Conservation (phyloP, 1,140 invertebrate species). For the Ooceraea biroi region DNA sequence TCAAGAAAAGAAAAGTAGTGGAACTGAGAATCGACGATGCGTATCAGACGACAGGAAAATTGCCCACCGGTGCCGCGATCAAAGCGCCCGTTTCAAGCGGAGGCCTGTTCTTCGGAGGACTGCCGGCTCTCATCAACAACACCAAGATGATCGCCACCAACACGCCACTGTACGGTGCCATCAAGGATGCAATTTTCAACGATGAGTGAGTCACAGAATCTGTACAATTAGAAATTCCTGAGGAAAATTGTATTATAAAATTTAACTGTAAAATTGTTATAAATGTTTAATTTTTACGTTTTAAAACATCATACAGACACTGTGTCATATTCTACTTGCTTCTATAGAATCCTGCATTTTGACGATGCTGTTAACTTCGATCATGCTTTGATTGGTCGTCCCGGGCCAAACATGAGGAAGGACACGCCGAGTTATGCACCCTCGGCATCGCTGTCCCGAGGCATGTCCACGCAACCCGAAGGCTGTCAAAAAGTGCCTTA, state of each 20-base stretch:
- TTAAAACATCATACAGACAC: constrained; percentile 13
- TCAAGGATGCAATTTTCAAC: constrained; percentile 93
- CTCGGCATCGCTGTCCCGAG: constrained; percentile 81
- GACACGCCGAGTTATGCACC: constrained; percentile 79
- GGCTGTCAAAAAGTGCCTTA: constrained; percentile 89
- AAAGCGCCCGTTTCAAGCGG: constrained; percentile 85
- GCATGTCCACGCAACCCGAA: constrained; percentile 84
- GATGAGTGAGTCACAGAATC: constrained; percentile 88
- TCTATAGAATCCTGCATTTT: constrained; percentile 88
- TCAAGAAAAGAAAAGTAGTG: constrained; percentile 86
- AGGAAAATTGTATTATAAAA: constrained; percentile 9
- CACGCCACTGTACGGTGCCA: constrained; percentile 89
- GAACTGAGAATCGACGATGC: constrained; percentile 89
- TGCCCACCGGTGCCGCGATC: constrained; percentile 86
- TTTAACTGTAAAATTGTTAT: constrained; percentile 29
- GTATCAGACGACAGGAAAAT: constrained; percentile 85
- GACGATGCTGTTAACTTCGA: constrained; percentile 89
- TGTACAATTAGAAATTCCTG: constrained; percentile 1
- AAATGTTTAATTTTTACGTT: constrained; percentile 7
- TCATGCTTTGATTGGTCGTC: constrained; percentile 91
- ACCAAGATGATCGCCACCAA: constrained; percentile 87
- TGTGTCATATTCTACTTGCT: constrained; percentile 63
- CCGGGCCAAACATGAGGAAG: constrained; percentile 88
- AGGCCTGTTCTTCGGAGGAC: constrained; percentile 89
- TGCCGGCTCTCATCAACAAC: constrained; percentile 87